Evolutionary conservation across 1,140 invertebrate genomes (phyloP).

Genomic region (Hirudo medicinalis): DNA sequence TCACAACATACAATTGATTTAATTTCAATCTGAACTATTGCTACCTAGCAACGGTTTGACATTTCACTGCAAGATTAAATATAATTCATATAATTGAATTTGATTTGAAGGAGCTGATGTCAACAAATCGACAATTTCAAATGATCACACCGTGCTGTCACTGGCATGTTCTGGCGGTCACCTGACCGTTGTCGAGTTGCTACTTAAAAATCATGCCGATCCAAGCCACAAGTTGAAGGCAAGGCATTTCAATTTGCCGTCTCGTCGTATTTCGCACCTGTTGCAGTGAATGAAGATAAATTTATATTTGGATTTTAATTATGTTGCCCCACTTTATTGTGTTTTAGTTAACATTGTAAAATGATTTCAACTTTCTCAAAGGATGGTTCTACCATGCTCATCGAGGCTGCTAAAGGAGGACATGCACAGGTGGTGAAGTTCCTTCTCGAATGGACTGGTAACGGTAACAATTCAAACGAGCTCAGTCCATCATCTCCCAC

Average conservation of each 20-base stretch:
- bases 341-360: not conserved
- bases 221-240: conserved; percentile 86
- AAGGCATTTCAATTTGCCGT: conserved; percentile 20
- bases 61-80: not conserved
- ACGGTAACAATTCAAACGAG: not conserved
- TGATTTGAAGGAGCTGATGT: conserved; percentile 37
- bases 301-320: not conserved
- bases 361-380: conserved; percentile 29
- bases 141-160: conserved; percentile 45
- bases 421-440: conserved; percentile 87
- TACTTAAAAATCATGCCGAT: conserved; percentile 78
- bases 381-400: conserved; percentile 96
- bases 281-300: not conserved
- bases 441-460: conserved; percentile 63
- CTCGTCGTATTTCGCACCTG: not conserved
- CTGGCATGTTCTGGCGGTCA: conserved; percentile 68
- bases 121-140: conserved; percentile 38
- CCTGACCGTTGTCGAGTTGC: conserved; percentile 73
- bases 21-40: too few relatives aligned
- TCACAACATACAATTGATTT: too few relatives aligned
- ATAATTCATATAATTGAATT: not conserved
- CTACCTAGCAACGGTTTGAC: too few relatives aligned
- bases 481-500: not conserved
- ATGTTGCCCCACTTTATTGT: too few relatives aligned
- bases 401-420: conserved; percentile 92